phyloP scores from a whole-genome alignment of 2,797 vertebrate genomes.

The Anisognathus igniventris region DNA sequence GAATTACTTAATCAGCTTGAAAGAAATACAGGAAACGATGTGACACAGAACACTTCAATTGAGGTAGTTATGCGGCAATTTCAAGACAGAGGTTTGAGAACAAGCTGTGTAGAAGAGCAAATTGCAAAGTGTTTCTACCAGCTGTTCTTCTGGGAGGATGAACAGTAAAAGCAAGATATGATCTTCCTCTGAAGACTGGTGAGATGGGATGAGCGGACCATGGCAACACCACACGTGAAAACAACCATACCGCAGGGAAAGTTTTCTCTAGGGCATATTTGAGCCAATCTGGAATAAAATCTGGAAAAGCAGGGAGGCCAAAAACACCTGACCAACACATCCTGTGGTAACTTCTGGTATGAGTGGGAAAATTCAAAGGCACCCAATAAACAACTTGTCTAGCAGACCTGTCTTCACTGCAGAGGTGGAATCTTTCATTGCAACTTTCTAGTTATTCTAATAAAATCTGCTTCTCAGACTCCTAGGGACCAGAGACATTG shows the following conservation, averaged over 20 bases:
- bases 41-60: not conserved
- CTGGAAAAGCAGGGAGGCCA: not conserved
- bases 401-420: not conserved
- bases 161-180: not conserved
- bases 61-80: not conserved
- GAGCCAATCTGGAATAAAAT: not conserved
- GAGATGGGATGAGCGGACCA: not conserved
- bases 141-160: not conserved
- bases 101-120: not conserved
- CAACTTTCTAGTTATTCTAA: not conserved
- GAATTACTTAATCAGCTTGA: not conserved
- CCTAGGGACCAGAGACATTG: not conserved
- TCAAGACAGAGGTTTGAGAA: not conserved
- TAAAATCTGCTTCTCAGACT: not conserved
- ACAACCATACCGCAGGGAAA: rapidly evolving
- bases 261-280: not conserved
- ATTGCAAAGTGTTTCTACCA: not conserved
- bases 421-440: not conserved
- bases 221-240: not conserved
- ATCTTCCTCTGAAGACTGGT: not conserved
- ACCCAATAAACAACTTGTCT: not conserved
- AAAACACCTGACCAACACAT: not conserved
- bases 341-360: not conserved
- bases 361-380: not conserved
- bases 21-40: not conserved